phyloP scores from a whole-genome alignment of 2,113 vertebrate genomes.

The Chaetorhynchus papuensis region DNA sequence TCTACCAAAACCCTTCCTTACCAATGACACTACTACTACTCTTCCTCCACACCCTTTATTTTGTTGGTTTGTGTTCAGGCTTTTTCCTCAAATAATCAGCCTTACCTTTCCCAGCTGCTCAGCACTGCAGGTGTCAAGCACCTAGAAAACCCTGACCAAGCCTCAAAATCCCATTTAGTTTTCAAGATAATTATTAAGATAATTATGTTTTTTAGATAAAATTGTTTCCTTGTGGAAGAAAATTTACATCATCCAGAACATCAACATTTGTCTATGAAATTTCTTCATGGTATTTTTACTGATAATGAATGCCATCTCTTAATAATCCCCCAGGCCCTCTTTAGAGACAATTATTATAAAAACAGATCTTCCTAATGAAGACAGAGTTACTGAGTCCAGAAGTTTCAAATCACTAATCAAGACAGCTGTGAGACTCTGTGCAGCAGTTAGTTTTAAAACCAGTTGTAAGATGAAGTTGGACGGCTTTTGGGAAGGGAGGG shows the following conservation, averaged over 20 bases:
- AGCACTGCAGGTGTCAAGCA: background rate
- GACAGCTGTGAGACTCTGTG: background rate
- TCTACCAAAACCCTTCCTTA: background rate
- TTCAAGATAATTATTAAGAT: conserved; percentile 6
- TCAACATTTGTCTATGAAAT: conserved; percentile 13
- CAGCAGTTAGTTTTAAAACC: background rate
- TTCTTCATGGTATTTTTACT: conserved; percentile 25
- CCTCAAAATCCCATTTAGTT: background rate
- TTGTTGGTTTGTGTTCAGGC: background rate
- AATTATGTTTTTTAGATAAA: conserved; percentile 24
- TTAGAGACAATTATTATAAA: conserved; percentile 42
- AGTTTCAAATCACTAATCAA: conserved; percentile 43
- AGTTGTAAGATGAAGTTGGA: background rate
- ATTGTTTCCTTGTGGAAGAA: conserved; percentile 3
- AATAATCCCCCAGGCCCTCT: conserved; percentile 43
- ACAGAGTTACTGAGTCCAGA: conserved; percentile 29
- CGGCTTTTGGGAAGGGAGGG: background rate
- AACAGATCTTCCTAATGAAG: conserved; percentile 52
- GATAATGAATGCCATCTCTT: conserved; percentile 28
- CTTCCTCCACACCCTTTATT: background rate
- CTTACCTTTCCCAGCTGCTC: background rate
- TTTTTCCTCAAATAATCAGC: background rate
- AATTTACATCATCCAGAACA: background rate
- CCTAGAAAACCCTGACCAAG: background rate
- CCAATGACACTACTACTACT: background rate